Evolutionary conservation across 2,888 invertebrate genomes (phyloP).

Genomic region (Diachrysia chrysitis): DNA sequence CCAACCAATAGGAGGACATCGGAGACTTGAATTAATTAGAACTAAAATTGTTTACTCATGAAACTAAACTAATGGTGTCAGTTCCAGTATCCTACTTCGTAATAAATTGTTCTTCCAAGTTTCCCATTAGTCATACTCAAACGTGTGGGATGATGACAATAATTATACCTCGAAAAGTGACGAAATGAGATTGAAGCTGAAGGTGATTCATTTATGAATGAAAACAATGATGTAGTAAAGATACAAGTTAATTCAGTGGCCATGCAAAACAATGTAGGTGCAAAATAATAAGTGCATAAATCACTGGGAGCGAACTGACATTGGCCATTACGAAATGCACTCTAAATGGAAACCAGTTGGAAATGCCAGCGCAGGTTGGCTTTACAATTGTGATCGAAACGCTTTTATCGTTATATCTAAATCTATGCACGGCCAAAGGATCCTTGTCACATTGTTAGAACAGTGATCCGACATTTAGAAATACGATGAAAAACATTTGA

Average conservation of each 20-base stretch:
- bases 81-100: conserved; percentile 37
- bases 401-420: conserved; percentile 68
- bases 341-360: conserved; percentile 73
- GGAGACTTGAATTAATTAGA: conserved; percentile 38
- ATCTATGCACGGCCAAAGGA: conserved; percentile 66
- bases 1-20: conserved; percentile 7
- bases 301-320: conserved; percentile 57
- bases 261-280: conserved; percentile 56
- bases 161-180: conserved; percentile 75
- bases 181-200: conserved; percentile 70
- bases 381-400: conserved; percentile 69
- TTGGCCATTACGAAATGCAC: conserved; percentile 68
- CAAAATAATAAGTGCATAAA: conserved; percentile 60
- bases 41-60: conserved; percentile 42
- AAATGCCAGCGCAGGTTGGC: conserved; percentile 69
- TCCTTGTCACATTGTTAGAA: conserved; percentile 62
- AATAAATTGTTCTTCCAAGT: conserved; percentile 61
- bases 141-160: conserved; percentile 74
- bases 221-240: conserved; percentile 63
- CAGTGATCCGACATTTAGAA: conserved; percentile 57
- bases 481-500: conserved; percentile 22
- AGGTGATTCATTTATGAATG: conserved; percentile 74
- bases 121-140: conserved; percentile 68
- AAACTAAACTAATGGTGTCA: conserved; percentile 38
- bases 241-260: conserved; percentile 45